These are phyloP conservation scores for Drosophila dunni DNA, from an alignment of 1,140 invertebrate genomes.

Conservation along the genomic window DNA sequence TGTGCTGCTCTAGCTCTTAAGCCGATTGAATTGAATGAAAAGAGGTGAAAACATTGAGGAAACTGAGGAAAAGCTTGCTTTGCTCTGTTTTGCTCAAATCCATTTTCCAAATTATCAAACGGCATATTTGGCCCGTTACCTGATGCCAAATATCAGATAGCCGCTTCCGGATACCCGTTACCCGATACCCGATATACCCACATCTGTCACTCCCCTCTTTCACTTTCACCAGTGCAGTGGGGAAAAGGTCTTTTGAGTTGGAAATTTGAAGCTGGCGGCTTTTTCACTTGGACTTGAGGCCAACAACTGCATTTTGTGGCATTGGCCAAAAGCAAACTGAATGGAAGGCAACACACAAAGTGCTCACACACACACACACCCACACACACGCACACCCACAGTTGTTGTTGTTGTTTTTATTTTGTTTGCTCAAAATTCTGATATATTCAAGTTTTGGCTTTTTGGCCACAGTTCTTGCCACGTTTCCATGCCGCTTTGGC, in stretches of 20 bases:
- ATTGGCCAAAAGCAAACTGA: constrained; percentile 3
- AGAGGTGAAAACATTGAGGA: neutral
- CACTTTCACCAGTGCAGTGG: neutral
- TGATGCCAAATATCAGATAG: neutral
- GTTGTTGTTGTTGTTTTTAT: constrained; percentile 20
- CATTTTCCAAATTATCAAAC: constrained; percentile 51
- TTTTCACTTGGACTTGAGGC: constrained; percentile 35
- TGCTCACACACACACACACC: neutral
- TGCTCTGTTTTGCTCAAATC: constrained; percentile 29
- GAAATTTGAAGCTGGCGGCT: constrained; percentile 14
- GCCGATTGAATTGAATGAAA: constrained; percentile 4
- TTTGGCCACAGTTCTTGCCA: constrained; percentile 59
- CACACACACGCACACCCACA: constrained; percentile 6
- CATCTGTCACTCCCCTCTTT: neutral
- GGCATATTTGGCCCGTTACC: constrained; percentile 25
- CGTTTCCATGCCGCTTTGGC: constrained; percentile 42
- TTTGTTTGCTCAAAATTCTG: constrained; percentile 69
- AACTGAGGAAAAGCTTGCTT: neutral
- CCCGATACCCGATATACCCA: neutral
- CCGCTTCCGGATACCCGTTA: neutral
- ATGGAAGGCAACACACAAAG: neutral
- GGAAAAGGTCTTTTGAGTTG: constrained; percentile 5
- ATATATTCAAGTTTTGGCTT: constrained; percentile 77
- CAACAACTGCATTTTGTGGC: constrained; percentile 28
- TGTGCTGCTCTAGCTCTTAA: neutral